Conservation (phyloP, 2,888 invertebrate species). For the Dryobotodes eremita region DNA sequence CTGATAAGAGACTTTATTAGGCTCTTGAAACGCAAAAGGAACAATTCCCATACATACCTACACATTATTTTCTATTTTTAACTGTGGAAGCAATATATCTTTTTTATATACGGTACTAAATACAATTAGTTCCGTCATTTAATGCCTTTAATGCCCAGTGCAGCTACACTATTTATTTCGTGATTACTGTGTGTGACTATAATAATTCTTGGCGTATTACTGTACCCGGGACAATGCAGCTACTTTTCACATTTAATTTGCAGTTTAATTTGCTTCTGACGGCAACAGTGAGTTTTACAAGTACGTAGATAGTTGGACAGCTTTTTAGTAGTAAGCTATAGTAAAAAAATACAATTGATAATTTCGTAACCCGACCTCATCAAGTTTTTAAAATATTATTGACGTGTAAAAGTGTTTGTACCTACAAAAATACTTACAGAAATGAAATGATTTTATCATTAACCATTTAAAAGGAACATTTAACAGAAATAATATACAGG, state of each 20-base stretch:
- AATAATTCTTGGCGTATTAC: constrained; percentile 49
- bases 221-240: not conserved
- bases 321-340: not conserved
- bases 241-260: constrained; percentile 42
- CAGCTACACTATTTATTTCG: constrained; percentile 38
- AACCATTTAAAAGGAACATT: no score
- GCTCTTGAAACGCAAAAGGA: not conserved
- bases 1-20: not conserved
- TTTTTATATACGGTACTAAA: constrained; percentile 38
- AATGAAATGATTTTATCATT: not conserved
- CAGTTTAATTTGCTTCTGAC: constrained; percentile 28
- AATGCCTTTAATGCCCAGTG: constrained; percentile 38
- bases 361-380: not conserved
- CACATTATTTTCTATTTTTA: not conserved
- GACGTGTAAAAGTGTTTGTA: not conserved
- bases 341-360: not conserved
- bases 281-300: not conserved
- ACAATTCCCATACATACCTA: not conserved
- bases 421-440: not conserved
- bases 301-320: not conserved
- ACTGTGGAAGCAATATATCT: constrained; percentile 7
- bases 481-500: no score
- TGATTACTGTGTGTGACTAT: constrained; percentile 32
- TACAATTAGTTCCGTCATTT: constrained; percentile 35
- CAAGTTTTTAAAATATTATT: not conserved